Conservation (phyloP, 2,888 invertebrate genomes). For the Myopa testacea region DNA sequence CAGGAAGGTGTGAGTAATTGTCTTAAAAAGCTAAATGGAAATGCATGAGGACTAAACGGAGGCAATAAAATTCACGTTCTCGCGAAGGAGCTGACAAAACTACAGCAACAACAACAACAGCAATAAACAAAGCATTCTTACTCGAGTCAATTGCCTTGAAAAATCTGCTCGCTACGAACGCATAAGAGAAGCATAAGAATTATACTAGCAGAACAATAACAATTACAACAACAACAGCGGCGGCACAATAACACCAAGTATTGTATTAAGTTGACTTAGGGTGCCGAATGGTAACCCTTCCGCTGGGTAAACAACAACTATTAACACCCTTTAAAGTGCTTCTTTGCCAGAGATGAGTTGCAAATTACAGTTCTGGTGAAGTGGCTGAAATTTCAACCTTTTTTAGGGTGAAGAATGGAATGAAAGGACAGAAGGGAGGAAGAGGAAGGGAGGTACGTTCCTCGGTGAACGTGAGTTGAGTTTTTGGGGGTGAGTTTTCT, state of each 20-base stretch:
- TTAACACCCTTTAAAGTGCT: constrained; percentile 45
- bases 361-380: neutral
- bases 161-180: neutral
- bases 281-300: constrained; percentile 27
- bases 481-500: constrained; percentile 47
- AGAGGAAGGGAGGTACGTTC: neutral
- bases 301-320: constrained; percentile 50
- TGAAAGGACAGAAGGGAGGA: neutral
- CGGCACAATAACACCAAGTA: constrained; percentile 10
- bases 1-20: constrained; percentile 35
- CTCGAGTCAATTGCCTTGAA: constrained; percentile 28
- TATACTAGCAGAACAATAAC: constrained; percentile 44
- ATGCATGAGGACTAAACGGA: constrained; percentile 19
- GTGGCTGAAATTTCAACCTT: constrained; percentile 20
- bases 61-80: constrained; percentile 29
- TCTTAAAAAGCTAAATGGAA: constrained; percentile 25
- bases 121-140: constrained; percentile 51
- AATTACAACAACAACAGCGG: constrained; percentile 19
- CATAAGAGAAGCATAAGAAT: neutral
- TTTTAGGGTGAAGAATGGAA: neutral
- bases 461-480: neutral
- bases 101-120: constrained; percentile 25
- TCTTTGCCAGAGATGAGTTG: constrained; percentile 4
- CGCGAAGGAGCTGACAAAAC: neutral
- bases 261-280: constrained; percentile 22